Conservation (phyloP, 1,140 invertebrate species). For the Leptinotarsa undecemlineata region DNA sequence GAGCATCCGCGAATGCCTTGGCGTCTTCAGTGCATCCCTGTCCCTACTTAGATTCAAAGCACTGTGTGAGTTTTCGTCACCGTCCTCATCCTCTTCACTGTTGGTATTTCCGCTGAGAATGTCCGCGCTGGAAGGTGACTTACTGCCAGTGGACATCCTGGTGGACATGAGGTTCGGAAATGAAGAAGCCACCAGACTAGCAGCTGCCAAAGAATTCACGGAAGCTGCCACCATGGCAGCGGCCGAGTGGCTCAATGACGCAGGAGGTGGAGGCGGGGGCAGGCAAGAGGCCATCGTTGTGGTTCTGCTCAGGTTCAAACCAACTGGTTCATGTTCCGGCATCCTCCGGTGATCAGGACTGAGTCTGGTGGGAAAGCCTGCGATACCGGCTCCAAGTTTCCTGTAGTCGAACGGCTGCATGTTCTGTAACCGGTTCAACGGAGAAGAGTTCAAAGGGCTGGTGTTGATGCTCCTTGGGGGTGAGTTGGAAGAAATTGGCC, state of each 20-base stretch:
- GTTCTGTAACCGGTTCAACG: conserved; percentile 85
- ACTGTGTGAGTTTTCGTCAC: conserved; percentile 66
- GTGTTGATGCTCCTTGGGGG: conserved; percentile 57
- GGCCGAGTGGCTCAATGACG: conserved; percentile 61
- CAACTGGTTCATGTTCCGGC: conserved; percentile 59
- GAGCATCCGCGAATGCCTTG: conserved; percentile 52
- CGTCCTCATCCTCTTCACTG: conserved; percentile 65
- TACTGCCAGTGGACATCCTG: conserved; percentile 48
- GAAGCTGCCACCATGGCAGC: conserved; percentile 61
- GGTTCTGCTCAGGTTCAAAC: conserved; percentile 64
- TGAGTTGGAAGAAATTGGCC: conserved; percentile 49
- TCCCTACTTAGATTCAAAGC: conserved; percentile 70
- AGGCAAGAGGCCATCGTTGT: conserved; percentile 67
- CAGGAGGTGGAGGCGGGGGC: conserved; percentile 61
- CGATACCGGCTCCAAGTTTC: conserved; percentile 66
- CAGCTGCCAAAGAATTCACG: conserved; percentile 55
- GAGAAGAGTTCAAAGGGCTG: conserved; percentile 67
- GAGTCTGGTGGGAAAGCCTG: conserved; percentile 51
- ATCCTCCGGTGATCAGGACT: conserved; percentile 57
- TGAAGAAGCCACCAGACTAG: conserved; percentile 56
- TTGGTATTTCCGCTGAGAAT: conserved; percentile 54
- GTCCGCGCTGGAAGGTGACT: conserved; percentile 55
- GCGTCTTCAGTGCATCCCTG: conserved; percentile 56
- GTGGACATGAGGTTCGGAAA: conserved; percentile 54
- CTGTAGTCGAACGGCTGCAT: conserved; percentile 95